Base-by-base conservation (phyloP, 2,797 vertebrate genomes). In the Lycodopsis pacificus region DNA sequence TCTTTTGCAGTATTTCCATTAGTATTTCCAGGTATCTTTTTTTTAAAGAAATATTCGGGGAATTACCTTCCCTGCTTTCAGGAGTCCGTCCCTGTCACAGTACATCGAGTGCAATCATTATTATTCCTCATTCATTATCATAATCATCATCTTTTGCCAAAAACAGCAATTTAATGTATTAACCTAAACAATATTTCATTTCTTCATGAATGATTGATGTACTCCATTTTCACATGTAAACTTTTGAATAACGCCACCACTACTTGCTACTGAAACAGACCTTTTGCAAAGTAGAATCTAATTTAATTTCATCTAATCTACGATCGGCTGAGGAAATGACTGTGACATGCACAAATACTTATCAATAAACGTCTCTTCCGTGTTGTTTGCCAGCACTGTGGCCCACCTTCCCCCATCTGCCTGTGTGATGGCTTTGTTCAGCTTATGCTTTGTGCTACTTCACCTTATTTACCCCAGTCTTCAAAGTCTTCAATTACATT, bases 271-370 rank as follows among this genome's bases (percentile, higher is more conserved):
- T 38, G 10, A 62, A 85, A 58, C 42, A 70, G 32, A 8, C 36
- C 11, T 56, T 58, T 77, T 25, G 4, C 25, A 8, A 36, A 34
- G 34, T 38, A 30, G 11, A 64, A 32, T 71, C 40, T 13, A 10
- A 71, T 74, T 66, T 68, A 40, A 69, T 80, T 70, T 22, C 15
- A 79, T 80, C 32, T 56, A 20, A 75, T 65, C 36, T 61, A 20
- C 7, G 0, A 77, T 56, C 63, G 71, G 5, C 13, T 42, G 49
- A 79, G 58, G 66, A 73, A 75, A 79, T 78, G 9, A 62, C 48
- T 65, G 71, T 14, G 3, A 51, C 14, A 13, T 49, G n/a, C n/a
- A 65, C 71, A 61, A 65, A 71, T 46, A 51, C 27, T 64, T 30
- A 77, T 56, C 5, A 58, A 13, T 8, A 4, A 59, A 40, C 38